Conservation (phyloP, 2,113 vertebrate genomes). For the Myxocyprinus asiaticus region DNA sequence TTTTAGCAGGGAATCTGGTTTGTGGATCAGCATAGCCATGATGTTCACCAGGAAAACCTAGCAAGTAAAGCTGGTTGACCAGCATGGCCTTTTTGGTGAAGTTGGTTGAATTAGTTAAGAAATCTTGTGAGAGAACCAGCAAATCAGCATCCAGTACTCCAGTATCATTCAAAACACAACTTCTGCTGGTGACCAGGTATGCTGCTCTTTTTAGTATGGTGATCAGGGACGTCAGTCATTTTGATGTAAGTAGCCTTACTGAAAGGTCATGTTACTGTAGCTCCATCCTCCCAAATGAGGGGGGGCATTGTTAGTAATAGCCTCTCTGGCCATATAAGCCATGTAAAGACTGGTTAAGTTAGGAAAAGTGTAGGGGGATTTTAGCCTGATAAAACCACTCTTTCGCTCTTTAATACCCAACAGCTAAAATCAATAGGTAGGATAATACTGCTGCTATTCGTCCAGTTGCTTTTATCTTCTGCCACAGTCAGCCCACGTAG, state of each 20-base stretch:
- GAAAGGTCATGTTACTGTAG: background rate
- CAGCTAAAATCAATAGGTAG: conserved; percentile 96
- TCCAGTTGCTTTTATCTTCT: conserved; percentile 75
- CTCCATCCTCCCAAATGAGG: conserved; percentile 32
- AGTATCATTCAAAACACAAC: too few relatives aligned
- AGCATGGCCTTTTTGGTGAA: too few relatives aligned
- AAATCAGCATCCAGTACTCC: too few relatives aligned
- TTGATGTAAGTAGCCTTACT: conserved; percentile 28
- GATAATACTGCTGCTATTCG: conserved; percentile 90
- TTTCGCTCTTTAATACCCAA: conserved; percentile 93
- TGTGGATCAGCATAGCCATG: too few relatives aligned
- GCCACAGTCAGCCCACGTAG: conserved; percentile 63
- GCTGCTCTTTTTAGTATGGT: background rate
- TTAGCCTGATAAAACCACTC: conserved; percentile 91
- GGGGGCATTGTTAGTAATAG: conserved; percentile 76
- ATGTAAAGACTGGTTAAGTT: conserved; percentile 90
- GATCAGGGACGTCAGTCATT: background rate
- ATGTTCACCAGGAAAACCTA: too few relatives aligned
- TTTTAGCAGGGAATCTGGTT: too few relatives aligned
- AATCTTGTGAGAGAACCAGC: too few relatives aligned
- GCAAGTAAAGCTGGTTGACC: too few relatives aligned
- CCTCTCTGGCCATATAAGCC: conserved; percentile 83
- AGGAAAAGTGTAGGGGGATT: conserved; percentile 87
- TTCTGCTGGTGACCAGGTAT: background rate
- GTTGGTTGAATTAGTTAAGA: too few relatives aligned